phyloP scores from a whole-genome alignment of 92 coral and sea anemone genomes.

The Zoanthus sansibaricus region DNA sequence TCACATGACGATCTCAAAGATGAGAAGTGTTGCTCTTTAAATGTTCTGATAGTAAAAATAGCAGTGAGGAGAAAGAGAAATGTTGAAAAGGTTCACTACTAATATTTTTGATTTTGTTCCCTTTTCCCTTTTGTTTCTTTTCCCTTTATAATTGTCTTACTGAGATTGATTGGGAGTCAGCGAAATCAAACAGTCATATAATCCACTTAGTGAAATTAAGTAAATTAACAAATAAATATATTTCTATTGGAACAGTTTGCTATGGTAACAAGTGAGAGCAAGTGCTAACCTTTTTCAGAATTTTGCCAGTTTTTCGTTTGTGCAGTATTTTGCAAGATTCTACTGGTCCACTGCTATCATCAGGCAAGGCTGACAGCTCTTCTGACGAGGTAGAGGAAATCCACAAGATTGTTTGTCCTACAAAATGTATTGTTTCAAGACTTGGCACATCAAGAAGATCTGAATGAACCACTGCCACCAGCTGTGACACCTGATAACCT shows the following conservation, averaged over 20 bases:
- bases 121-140: too few species aligned
- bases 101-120: too few species aligned
- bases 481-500: conserved; percentile 30
- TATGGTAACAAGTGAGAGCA: not conserved
- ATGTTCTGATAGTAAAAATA: too few species aligned
- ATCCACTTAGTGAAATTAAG: too few species aligned
- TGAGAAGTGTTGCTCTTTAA: too few species aligned
- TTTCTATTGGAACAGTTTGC: not conserved
- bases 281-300: conserved; percentile 29
- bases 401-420: conserved; percentile 31
- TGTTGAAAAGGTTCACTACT: too few species aligned
- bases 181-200: too few species aligned
- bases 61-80: too few species aligned
- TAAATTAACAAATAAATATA: too few species aligned
- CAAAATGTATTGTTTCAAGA: conserved; percentile 34
- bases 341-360: not conserved
- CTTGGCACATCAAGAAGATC: conserved; percentile 26
- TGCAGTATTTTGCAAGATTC: conserved; percentile 29
- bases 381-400: not conserved
- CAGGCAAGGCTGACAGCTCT: not conserved
- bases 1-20: too few species aligned
- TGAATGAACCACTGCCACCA: conserved; percentile 31
- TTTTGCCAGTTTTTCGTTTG: conserved; percentile 47
- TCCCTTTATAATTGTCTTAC: too few species aligned
- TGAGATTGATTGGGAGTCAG: too few species aligned